Percentiles rank a stretch among this genome's conserved stretches.
Evolutionary conservation across 2,797 vertebrate genomes (phyloP).

Genomic region (Trichosurus vulpecula): DNA sequence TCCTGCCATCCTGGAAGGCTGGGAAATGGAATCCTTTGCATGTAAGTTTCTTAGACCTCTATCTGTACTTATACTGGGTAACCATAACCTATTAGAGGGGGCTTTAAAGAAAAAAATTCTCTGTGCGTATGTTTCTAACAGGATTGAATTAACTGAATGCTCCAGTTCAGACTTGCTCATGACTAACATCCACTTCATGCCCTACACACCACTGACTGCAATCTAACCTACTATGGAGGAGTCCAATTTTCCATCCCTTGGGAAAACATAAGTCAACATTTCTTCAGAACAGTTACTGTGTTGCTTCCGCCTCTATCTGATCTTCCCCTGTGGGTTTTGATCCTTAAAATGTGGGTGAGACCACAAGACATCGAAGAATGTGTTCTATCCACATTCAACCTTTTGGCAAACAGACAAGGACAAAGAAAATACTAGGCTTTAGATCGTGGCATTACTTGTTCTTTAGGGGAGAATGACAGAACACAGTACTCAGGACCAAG

Average conservation of each 20-base stretch:
- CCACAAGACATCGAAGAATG: neutral
- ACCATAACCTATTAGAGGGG: conserved; percentile 13
- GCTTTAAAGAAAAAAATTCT: neutral
- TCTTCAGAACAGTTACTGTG: neutral
- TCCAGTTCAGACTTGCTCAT: neutral
- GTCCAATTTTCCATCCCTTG: neutral
- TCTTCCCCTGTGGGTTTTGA: neutral
- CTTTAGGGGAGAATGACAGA: neutral
- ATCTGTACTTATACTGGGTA: conserved; percentile 28
- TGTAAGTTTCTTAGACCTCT: conserved; percentile 88
- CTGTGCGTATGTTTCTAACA: conserved; percentile 9
- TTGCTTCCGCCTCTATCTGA: neutral
- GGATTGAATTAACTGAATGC: neutral
- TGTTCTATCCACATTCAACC: neutral
- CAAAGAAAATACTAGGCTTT: conserved; percentile 8
- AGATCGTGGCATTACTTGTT: neutral
- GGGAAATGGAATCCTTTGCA: conserved; percentile 99
- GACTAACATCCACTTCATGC: neutral
- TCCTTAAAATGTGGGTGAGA: conserved; percentile 10
- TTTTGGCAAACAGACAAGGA: conserved; percentile 26
- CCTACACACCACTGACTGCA: neutral
- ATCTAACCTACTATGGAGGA: neutral
- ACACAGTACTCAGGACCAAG: neutral
- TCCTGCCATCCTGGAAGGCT: conserved; percentile 89
- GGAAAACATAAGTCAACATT: neutral